Conservation (phyloP, 2,888 invertebrate genomes). For the Sinhomidia bicolor region DNA sequence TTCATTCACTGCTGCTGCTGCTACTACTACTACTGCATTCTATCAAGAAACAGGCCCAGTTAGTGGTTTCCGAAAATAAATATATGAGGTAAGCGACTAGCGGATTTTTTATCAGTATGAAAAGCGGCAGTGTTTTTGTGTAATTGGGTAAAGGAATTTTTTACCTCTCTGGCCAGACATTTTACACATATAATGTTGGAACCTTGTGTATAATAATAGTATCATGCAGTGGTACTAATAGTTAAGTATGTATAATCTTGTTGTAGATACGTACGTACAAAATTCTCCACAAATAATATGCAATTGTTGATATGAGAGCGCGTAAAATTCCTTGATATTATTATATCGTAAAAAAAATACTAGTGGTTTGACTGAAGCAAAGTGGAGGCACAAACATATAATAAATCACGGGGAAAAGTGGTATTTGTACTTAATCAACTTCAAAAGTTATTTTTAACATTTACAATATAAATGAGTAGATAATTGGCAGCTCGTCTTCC, state of each 20-base stretch:
- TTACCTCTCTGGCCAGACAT: constrained; percentile 37
- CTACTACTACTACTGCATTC: not conserved
- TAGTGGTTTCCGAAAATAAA: constrained; percentile 63
- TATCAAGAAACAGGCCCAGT: constrained; percentile 24
- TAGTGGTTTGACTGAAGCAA: not conserved
- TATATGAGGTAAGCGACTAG: not conserved
- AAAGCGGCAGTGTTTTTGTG: constrained; percentile 22
- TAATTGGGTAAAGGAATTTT: constrained; percentile 63
- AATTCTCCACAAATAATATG: not conserved
- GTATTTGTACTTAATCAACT: constrained; percentile 38
- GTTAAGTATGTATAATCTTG: not conserved
- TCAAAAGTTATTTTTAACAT: constrained; percentile 34
- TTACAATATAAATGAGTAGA: not conserved
- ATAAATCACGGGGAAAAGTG: not conserved
- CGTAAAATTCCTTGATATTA: not conserved
- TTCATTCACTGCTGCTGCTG: not conserved
- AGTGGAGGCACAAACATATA: not conserved
- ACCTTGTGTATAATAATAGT: too few species aligned
- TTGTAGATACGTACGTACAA: not conserved
- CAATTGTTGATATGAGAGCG: not conserved
- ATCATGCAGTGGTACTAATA: too few species aligned
- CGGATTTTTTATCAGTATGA: constrained; percentile 58
- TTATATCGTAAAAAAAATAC: not conserved
- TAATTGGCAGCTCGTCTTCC: not conserved
- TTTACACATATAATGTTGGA: too few species aligned